A percentile compares a stretch with the other conserved stretches of the same genome.
phyloP scores from a whole-genome alignment of 1,140 invertebrate genomes.

The Orchesella cincta region DNA sequence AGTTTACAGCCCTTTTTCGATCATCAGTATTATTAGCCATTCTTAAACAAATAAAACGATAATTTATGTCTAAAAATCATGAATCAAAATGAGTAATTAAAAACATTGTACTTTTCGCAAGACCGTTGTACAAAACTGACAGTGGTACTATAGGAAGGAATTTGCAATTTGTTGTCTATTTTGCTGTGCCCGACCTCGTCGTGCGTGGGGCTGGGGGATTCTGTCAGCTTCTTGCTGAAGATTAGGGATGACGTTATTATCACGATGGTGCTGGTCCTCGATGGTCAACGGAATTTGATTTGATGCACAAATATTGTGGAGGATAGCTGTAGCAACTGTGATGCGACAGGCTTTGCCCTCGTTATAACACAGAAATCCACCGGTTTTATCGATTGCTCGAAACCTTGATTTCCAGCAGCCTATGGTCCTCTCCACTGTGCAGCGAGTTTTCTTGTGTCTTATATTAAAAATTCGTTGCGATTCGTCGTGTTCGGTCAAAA shows the following conservation, averaged over 20 bases:
- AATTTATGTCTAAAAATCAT: neutral
- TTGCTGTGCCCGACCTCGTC: neutral
- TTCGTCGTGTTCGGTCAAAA: neutral
- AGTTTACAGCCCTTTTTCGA: neutral
- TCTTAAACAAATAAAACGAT: no score
- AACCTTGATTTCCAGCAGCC: conserved; percentile 35
- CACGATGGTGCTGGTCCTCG: neutral
- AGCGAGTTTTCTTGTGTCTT: neutral
- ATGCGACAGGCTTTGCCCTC: conserved; percentile 14
- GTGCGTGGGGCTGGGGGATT: no score
- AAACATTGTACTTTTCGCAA: neutral
- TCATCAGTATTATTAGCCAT: neutral
- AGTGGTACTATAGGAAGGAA: neutral
- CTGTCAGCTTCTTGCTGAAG: neutral
- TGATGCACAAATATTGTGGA: conserved; percentile 32
- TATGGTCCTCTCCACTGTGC: conserved; percentile 36
- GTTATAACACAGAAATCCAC: conserved; percentile 16
- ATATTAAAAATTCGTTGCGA: neutral
- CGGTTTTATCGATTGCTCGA: conserved; percentile 32
- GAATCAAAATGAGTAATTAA: neutral
- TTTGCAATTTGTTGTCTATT: neutral
- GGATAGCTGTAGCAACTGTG: neutral
- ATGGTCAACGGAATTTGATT: neutral
- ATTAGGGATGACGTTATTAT: neutral
- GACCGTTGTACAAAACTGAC: neutral